Percentiles rank a stretch among this genome's conserved stretches.
Conservation (phyloP, 2,888 invertebrate genomes). For the Branchipolynoe longqiensis region DNA sequence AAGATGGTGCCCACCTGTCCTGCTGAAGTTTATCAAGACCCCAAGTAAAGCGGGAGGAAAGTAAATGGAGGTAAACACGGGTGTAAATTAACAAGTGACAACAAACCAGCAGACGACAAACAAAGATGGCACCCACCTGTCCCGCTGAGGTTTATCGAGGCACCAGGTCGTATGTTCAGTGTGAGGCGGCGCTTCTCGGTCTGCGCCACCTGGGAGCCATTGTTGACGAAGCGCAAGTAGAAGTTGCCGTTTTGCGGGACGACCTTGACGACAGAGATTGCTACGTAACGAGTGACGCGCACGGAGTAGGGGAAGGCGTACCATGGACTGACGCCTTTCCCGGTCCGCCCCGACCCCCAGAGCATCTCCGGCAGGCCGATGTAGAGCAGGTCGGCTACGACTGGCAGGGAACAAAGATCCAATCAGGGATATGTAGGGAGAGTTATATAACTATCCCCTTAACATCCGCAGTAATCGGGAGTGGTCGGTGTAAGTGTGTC, state of each 20-base stretch:
- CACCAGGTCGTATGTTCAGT: neutral
- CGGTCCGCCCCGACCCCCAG: neutral
- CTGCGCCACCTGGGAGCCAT: neutral
- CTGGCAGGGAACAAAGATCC: neutral
- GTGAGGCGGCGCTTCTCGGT: neutral
- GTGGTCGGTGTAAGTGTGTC: too few species aligned
- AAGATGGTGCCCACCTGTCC: neutral
- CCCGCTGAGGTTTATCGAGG: neutral
- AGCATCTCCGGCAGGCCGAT: neutral
- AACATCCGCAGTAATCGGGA: too few species aligned
- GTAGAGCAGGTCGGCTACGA: neutral
- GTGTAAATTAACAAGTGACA: too few species aligned
- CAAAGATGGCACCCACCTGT: neutral
- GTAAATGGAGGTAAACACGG: too few species aligned
- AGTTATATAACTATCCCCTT: too few species aligned
- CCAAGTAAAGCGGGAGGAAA: too few species aligned
- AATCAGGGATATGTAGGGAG: too few species aligned
- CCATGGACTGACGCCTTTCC: neutral
- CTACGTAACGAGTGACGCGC: slow-evolving; percentile 1
- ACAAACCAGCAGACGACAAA: too few species aligned
- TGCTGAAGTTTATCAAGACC: neutral
- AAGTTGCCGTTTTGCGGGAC: neutral
- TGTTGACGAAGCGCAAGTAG: slow-evolving; percentile 15
- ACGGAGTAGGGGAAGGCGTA: slow-evolving; percentile 15
- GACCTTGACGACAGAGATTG: neutral